phyloP scores from a whole-genome alignment of 2,888 invertebrate species.

The Drepanosiphum platanoidis region DNA sequence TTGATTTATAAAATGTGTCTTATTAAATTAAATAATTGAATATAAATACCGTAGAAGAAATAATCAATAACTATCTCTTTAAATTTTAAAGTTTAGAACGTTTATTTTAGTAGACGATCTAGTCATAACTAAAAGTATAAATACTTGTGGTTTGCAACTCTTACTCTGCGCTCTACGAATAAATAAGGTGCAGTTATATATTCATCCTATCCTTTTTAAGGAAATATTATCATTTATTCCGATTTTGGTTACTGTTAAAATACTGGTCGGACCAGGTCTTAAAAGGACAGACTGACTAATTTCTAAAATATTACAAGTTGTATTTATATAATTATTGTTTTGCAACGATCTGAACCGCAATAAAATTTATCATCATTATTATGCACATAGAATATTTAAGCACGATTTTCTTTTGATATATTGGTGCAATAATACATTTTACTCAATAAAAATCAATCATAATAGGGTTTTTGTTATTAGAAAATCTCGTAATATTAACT shows the following conservation, averaged over 20 bases:
- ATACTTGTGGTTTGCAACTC: background rate
- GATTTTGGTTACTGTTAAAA: constrained; percentile 31
- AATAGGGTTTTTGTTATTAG: background rate
- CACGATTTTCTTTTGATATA: background rate
- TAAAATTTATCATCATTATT: constrained; percentile 18
- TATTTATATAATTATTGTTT: constrained; percentile 42
- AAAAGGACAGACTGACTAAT: constrained; percentile 46
- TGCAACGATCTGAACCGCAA: background rate
- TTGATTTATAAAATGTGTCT: too few relatives aligned
- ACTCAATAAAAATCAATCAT: background rate
- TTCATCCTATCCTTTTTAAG: constrained; percentile 20
- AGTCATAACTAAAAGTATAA: background rate
- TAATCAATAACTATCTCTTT: too few relatives aligned
- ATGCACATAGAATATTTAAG: background rate
- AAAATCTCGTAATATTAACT: background rate
- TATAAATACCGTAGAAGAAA: too few relatives aligned
- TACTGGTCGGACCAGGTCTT: constrained; percentile 27
- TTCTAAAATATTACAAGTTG: constrained; percentile 12
- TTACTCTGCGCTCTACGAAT: background rate
- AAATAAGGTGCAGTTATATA: constrained; percentile 8
- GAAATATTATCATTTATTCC: constrained; percentile 38
- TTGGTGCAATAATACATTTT: background rate
- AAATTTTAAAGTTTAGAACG: too few relatives aligned
- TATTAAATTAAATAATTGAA: too few relatives aligned
- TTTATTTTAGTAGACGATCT: too few relatives aligned